phyloP scores from a whole-genome alignment of 2,888 invertebrate species.

The Drosophila anomelani region DNA sequence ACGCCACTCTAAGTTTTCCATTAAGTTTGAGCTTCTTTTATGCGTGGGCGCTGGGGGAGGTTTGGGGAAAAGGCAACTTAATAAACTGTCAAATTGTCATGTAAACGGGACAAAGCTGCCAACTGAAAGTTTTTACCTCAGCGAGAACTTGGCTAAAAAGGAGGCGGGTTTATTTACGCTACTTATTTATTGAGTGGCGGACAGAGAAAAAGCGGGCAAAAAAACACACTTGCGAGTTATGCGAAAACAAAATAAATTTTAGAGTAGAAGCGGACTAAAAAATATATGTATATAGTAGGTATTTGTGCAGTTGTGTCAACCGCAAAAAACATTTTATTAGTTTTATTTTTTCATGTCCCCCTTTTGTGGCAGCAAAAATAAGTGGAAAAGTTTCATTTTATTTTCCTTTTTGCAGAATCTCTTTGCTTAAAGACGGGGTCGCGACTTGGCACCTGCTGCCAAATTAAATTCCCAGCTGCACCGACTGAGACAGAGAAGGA shows the following conservation, averaged over 20 bases:
- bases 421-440: conserved; percentile 58
- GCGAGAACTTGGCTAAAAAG: conserved; percentile 20
- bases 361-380: conserved; percentile 56
- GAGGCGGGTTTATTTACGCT: conserved; percentile 56
- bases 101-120: conserved; percentile 56
- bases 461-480: conserved; percentile 63
- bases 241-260: conserved; percentile 75
- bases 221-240: conserved; percentile 52
- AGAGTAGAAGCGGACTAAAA: conserved; percentile 44
- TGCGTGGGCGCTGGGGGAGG: background rate
- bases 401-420: conserved; percentile 44
- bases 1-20: conserved; percentile 22
- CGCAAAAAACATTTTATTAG: conserved; percentile 41
- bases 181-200: conserved; percentile 73
- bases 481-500: conserved; percentile 16
- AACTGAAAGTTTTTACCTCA: conserved; percentile 46
- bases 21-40: conserved; percentile 13
- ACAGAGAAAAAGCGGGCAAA: background rate
- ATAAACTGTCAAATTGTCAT: conserved; percentile 71
- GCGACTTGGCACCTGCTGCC: conserved; percentile 68
- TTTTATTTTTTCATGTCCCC: conserved; percentile 18
- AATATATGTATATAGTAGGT: conserved; percentile 11
- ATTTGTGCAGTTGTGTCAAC: conserved; percentile 26
- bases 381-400: conserved; percentile 70
- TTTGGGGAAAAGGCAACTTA: conserved; percentile 27